A percentile compares a stretch with the other conserved stretches of the same genome.
phyloP scores from a whole-genome alignment of 1,140 invertebrate species.

The Drosophila oshimai region DNA sequence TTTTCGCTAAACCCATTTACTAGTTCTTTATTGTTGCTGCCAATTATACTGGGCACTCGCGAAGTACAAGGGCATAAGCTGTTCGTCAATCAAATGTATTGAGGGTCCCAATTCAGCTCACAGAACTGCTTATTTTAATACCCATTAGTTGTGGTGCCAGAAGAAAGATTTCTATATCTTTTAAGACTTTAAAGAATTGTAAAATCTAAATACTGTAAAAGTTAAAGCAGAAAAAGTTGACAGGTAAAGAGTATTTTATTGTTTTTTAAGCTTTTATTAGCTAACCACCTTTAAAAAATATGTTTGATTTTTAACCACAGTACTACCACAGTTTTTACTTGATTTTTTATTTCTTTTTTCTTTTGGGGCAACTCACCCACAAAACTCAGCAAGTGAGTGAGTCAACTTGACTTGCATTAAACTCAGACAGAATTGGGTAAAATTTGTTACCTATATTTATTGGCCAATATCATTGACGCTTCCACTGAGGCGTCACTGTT shows the following conservation, averaged over 20 bases:
- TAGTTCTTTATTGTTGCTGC: constrained; percentile 5
- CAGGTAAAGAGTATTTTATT: too few species aligned
- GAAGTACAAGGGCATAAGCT: neutral
- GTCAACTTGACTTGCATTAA: neutral
- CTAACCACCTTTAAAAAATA: too few species aligned
- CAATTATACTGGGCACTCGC: neutral
- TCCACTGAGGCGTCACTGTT: constrained; percentile 1
- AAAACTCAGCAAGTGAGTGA: neutral
- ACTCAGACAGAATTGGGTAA: constrained; percentile 17
- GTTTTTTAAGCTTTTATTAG: too few species aligned
- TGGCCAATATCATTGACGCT: constrained; percentile 4
- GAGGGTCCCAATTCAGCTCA: too few species aligned
- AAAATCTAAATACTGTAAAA: too few species aligned
- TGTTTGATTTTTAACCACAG: too few species aligned
- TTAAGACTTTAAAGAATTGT: too few species aligned
- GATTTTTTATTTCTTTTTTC: neutral
- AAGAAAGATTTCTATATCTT: too few species aligned
- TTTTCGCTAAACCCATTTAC: neutral
- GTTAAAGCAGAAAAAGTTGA: too few species aligned
- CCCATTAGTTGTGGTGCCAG: too few species aligned
- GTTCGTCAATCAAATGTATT: neutral
- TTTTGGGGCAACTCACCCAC: constrained; percentile 18
- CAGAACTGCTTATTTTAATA: too few species aligned
- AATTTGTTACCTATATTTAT: constrained; percentile 12
- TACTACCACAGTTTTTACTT: too few species aligned